Conservation (phyloP, 1,140 invertebrate species). For the Drosophila subobscura region DNA sequence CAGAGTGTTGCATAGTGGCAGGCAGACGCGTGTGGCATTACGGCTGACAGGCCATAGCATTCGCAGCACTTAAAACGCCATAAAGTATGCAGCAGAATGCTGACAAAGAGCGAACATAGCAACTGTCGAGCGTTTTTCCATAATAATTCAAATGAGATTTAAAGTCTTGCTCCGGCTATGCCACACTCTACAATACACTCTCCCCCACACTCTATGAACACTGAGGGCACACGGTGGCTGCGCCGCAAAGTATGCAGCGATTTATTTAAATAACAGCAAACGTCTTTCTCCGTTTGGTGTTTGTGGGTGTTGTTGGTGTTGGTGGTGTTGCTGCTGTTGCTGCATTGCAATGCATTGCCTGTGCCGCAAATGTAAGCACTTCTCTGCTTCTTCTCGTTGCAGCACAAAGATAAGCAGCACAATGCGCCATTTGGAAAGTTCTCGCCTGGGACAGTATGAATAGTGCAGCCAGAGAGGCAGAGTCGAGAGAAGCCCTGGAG, state of each 20-base stretch:
- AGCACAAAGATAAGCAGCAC: conserved; percentile 58
- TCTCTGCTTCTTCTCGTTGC: conserved; percentile 17
- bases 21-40: conserved; percentile 22
- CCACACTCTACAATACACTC: not conserved
- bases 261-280: conserved; percentile 77
- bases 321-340: conserved; percentile 46
- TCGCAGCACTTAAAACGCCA: conserved; percentile 72
- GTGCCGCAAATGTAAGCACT: conserved; percentile 67
- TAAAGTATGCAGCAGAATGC: conserved; percentile 71
- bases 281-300: conserved; percentile 52
- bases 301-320: conserved; percentile 29
- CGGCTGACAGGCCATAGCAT: conserved; percentile 48
- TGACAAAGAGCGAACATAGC: conserved; percentile 59
- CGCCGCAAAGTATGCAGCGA: conserved; percentile 76
- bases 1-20: conserved; percentile 26
- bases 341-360: no score
- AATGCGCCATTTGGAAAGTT: conserved; percentile 69
- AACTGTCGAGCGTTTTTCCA: conserved; percentile 64
- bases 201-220: not conserved
- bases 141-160: conserved; percentile 81
- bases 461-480: conserved; percentile 9
- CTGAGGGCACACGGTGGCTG: conserved; percentile 11
- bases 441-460: conserved; percentile 20
- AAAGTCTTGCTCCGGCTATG: conserved; percentile 49
- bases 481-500: conserved; percentile 18